Percentiles rank a stretch among this genome's conserved stretches.
phyloP scores from a whole-genome alignment of 2,113 vertebrate species.

The Butorides virescens region DNA sequence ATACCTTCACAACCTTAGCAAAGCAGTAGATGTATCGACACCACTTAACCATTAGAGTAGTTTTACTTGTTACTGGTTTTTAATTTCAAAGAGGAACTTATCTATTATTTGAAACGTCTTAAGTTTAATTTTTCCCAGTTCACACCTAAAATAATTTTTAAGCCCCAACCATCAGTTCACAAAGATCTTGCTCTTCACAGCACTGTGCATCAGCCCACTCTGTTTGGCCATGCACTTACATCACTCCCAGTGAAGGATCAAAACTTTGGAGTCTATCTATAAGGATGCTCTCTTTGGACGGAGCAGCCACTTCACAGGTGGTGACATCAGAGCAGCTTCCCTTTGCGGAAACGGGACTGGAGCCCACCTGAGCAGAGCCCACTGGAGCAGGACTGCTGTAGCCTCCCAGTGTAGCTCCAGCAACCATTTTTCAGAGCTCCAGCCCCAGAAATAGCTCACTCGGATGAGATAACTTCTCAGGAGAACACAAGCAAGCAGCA shows the following conservation, averaged over 20 bases:
- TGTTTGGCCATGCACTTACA: rapidly evolving
- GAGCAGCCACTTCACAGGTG: rapidly evolving
- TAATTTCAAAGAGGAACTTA: not conserved
- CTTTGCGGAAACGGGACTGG: not conserved
- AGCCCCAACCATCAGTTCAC: not conserved
- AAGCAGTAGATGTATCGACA: not conserved
- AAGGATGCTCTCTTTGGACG: not conserved
- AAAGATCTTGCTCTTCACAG: not conserved
- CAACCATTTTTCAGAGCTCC: not conserved
- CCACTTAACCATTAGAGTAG: not conserved
- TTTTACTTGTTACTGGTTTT: not conserved
- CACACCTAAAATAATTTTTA: not conserved
- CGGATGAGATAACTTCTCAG: not conserved
- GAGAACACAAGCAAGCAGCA: not conserved
- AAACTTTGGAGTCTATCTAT: not conserved
- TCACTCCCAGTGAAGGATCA: not conserved
- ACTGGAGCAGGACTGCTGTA: not conserved
- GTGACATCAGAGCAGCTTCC: not conserved
- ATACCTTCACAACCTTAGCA: not conserved
- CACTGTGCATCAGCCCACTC: not conserved
- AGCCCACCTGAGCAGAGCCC: not conserved
- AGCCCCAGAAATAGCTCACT: not conserved
- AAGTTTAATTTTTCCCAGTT: not conserved
- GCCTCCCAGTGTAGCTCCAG: not conserved
- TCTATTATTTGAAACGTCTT: not conserved